A percentile compares a stretch with the other conserved stretches of the same genome.
Evolutionary conservation across 2,888 invertebrate species (phyloP).

Genomic region (Griposia aprilina): DNA sequence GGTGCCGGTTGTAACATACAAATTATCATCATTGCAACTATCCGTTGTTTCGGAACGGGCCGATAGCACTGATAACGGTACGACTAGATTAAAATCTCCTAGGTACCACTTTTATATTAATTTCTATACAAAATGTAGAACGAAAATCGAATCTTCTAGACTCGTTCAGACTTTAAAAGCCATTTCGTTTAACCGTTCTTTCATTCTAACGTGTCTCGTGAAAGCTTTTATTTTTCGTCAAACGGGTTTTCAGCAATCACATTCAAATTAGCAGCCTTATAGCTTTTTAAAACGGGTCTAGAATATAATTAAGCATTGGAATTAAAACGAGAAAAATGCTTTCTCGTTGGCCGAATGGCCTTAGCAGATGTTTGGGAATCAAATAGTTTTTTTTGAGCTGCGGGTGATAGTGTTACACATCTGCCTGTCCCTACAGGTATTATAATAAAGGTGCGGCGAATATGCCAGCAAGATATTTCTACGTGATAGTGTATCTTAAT

Average conservation of each 20-base stretch:
- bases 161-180: slow-evolving; percentile 9
- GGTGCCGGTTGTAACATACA: slow-evolving; percentile 31
- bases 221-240: slow-evolving; percentile 31
- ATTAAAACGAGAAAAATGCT: neutral
- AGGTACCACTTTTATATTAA: slow-evolving; percentile 39
- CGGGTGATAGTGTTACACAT: slow-evolving; percentile 5
- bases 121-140: slow-evolving; percentile 58
- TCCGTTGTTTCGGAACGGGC: slow-evolving; percentile 61
- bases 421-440: slow-evolving; percentile 29
- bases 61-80: slow-evolving; percentile 66
- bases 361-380: slow-evolving; percentile 7
- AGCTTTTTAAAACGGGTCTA: slow-evolving; percentile 42
- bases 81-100: slow-evolving; percentile 67
- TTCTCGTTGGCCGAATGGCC: slow-evolving; percentile 1
- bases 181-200: slow-evolving; percentile 50
- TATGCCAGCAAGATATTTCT: slow-evolving; percentile 30
- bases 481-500: slow-evolving; percentile 58
- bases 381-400: slow-evolving; percentile 7
- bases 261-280: slow-evolving; percentile 44
- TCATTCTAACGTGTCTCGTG: slow-evolving; percentile 32
- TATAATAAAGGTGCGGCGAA: slow-evolving; percentile 47
- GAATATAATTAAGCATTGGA: slow-evolving; percentile 8
- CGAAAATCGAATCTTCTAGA: slow-evolving; percentile 40
- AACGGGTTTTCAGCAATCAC: slow-evolving; percentile 52
- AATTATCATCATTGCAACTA: slow-evolving; percentile 57